Evolutionary conservation across 2,797 vertebrate genomes (phyloP).

Genomic region (Sparidentex hasta): DNA sequence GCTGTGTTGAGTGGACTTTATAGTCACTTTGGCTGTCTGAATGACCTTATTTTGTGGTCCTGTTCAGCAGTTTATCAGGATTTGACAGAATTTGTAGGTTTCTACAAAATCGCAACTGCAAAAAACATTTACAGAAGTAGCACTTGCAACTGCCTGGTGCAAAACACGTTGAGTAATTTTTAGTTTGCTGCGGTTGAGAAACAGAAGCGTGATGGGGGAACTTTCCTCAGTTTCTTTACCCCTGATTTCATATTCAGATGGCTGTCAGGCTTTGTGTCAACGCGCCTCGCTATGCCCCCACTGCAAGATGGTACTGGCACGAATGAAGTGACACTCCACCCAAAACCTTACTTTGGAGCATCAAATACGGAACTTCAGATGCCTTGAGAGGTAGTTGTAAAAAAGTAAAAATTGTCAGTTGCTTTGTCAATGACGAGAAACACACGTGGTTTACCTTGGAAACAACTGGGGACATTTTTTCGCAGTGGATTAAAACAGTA

Average conservation of each 20-base stretch:
- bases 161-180: conserved; percentile 59
- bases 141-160: conserved; percentile 30
- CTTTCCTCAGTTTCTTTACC: conserved; percentile 35
- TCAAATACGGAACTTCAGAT: background rate
- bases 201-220: conserved; percentile 60
- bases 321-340: conserved; percentile 8
- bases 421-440: background rate
- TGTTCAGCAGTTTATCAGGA: conserved; percentile 8
- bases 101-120: conserved; percentile 52
- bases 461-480: background rate
- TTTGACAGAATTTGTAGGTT: conserved; percentile 13
- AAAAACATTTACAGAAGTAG: conserved; percentile 67
- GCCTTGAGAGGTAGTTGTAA: background rate
- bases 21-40: background rate
- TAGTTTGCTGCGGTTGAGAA: conserved; percentile 51
- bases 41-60: background rate
- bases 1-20: too few species aligned
- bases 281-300: background rate
- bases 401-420: background rate
- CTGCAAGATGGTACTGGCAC: conserved; percentile 14
- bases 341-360: background rate
- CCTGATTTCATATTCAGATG: conserved; percentile 20
- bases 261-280: background rate
- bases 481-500: background rate
- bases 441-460: background rate